A percentile compares a stretch with the other conserved stretches of the same genome.
phyloP scores from a whole-genome alignment of 2,888 invertebrate genomes.

The Zygogramma bicolorata region DNA sequence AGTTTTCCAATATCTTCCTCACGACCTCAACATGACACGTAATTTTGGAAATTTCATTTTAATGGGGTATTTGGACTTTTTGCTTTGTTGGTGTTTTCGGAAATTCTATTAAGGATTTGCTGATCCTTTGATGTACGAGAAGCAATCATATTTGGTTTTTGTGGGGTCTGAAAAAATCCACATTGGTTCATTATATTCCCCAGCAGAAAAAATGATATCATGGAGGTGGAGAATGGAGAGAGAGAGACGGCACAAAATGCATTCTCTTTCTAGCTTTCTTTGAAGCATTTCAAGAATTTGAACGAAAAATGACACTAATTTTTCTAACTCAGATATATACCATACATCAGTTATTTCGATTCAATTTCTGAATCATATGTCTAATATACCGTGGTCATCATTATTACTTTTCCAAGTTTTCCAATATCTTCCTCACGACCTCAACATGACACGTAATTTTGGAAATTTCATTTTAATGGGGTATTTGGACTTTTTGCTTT shows the following conservation, averaged over 20 bases:
- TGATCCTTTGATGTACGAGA: conserved; percentile 29
- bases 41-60: conserved; percentile 62
- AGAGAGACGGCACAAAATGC: neutral
- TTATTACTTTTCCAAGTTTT: conserved; percentile 65
- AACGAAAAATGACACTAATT: too few species aligned
- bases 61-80: conserved; percentile 56
- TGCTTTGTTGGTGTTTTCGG: conserved; percentile 53
- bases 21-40: conserved; percentile 62
- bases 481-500: conserved; percentile 53
- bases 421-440: conserved; percentile 63
- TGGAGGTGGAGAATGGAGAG: neutral
- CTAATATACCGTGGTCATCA: conserved; percentile 47
- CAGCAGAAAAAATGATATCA: neutral
- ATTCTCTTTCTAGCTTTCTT: neutral
- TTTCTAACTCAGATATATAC: too few species aligned
- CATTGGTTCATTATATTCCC: neutral
- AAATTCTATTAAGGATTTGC: conserved; percentile 41
- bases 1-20: conserved; percentile 65
- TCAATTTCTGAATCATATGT: too few species aligned
- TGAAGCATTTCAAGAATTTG: too few species aligned
- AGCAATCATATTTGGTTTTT: conserved; percentile 12
- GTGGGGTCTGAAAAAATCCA: neutral
- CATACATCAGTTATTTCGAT: too few species aligned
- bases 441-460: conserved; percentile 63
- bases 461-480: conserved; percentile 61